Conservation (phyloP, 2,888 invertebrate species). For the Dryobota labecula region DNA sequence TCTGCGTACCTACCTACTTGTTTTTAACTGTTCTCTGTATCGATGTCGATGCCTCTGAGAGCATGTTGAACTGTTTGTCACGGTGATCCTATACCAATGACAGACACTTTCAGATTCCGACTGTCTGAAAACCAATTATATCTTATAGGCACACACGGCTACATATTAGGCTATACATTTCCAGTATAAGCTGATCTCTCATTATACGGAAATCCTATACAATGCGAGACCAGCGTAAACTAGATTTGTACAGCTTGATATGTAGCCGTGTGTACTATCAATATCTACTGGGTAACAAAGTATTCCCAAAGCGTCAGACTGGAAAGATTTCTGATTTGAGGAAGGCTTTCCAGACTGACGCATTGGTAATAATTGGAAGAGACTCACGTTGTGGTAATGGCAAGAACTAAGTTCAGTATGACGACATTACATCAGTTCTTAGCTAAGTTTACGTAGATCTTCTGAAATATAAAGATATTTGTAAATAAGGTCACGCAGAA, state of each 20-base stretch:
- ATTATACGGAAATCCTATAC: too few species aligned
- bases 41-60: not conserved
- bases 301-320: not conserved
- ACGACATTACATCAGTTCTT: slow-evolving; percentile 17
- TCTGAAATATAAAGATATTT: slow-evolving; percentile 26
- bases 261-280: too few species aligned
- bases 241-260: too few species aligned
- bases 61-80: not conserved
- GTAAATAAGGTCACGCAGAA: slow-evolving; percentile 53
- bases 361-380: not conserved
- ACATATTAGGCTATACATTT: too few species aligned
- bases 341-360: not conserved
- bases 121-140: not conserved
- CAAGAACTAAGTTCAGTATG: not conserved
- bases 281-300: not conserved
- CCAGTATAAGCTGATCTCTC: too few species aligned
- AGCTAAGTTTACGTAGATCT: slow-evolving; percentile 18
- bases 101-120: not conserved
- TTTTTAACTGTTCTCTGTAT: not conserved
- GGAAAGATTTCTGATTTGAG: too few species aligned
- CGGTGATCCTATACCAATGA: not conserved
- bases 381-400: not conserved
- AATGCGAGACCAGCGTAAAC: too few species aligned
- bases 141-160: too few species aligned
- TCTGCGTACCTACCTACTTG: not conserved